Conservation (phyloP, 2,113 vertebrate species). For the Nothoprocta pentlandii region DNA sequence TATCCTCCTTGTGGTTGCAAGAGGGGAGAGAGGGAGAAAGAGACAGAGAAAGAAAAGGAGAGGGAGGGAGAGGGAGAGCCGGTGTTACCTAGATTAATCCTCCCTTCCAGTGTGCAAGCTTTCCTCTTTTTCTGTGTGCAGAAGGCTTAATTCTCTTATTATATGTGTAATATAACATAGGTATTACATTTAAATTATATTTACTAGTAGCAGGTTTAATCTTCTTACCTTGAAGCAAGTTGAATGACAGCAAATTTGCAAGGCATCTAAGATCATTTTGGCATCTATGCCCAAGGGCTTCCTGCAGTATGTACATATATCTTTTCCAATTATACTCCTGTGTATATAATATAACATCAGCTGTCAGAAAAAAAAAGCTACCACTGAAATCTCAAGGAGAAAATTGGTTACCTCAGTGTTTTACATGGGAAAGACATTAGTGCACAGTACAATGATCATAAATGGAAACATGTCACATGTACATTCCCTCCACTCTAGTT, state of each 20-base stretch:
- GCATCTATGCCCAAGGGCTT: constrained; percentile 88
- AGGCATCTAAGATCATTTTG: constrained; percentile 94
- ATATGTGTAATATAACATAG: not conserved
- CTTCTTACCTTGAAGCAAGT: constrained; percentile 92
- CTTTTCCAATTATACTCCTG: constrained; percentile 89
- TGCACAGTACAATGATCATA: not conserved
- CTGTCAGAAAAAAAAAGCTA: constrained; percentile 57
- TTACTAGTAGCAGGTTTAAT: constrained; percentile 40
- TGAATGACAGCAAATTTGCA: constrained; percentile 93
- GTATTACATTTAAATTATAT: not conserved
- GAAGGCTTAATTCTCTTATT: not conserved
- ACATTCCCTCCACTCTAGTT: not conserved
- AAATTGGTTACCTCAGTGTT: not conserved
- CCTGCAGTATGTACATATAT: constrained; percentile 91
- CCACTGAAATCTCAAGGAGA: constrained; percentile 28
- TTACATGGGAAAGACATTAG: not conserved
- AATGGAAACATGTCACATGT: not conserved
- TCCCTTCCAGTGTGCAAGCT: not conserved
- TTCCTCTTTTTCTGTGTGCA: not conserved
- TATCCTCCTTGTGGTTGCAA: not conserved
- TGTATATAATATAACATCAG: constrained; percentile 60
- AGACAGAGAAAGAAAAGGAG: not conserved
- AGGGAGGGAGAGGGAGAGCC: not conserved
- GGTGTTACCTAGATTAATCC: not conserved
- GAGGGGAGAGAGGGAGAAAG: not conserved